Evolutionary conservation across 2,797 vertebrate species (phyloP).

Genomic region (Urosaurus nigricauda): DNA sequence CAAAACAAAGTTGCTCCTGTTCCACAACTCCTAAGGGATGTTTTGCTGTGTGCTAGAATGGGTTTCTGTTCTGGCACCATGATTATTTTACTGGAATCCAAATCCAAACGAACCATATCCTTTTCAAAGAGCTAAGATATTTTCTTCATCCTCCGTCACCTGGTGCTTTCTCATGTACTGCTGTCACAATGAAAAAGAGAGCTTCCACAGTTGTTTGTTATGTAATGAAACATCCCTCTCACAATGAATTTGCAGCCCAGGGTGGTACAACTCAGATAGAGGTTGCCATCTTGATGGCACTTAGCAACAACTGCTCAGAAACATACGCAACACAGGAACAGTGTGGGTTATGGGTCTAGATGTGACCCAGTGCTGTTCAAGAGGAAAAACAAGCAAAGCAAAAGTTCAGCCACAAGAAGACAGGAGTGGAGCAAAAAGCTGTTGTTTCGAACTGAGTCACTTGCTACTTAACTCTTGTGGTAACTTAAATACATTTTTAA

Average conservation of each 20-base stretch:
- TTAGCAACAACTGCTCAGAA: slow-evolving; percentile 55
- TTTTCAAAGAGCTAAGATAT: background rate
- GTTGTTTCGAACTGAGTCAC: background rate
- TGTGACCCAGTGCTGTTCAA: slow-evolving; percentile 56
- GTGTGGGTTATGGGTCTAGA: slow-evolving; percentile 68
- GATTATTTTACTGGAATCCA: background rate
- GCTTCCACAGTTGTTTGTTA: slow-evolving; percentile 45
- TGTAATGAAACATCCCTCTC: slow-evolving; percentile 54
- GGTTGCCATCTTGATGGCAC: too few species aligned
- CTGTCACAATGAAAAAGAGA: background rate
- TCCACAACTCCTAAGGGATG: background rate
- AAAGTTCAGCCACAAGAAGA: slow-evolving; percentile 52
- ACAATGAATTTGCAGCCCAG: slow-evolving; percentile 63
- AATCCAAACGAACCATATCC: too few species aligned
- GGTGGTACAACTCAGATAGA: slow-evolving; percentile 24
- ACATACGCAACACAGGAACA: slow-evolving; percentile 59
- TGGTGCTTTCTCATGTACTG: background rate
- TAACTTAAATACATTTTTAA: background rate
- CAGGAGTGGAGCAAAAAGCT: slow-evolving; percentile 43
- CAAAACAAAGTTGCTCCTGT: background rate
- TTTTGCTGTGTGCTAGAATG: background rate
- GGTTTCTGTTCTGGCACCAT: background rate
- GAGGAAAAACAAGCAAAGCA: slow-evolving; percentile 55
- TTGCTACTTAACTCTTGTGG: slow-evolving; percentile 5
- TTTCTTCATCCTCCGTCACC: slow-evolving; percentile 17